Conservation (phyloP, 1,140 invertebrate species). For the Cydia strobilella region DNA sequence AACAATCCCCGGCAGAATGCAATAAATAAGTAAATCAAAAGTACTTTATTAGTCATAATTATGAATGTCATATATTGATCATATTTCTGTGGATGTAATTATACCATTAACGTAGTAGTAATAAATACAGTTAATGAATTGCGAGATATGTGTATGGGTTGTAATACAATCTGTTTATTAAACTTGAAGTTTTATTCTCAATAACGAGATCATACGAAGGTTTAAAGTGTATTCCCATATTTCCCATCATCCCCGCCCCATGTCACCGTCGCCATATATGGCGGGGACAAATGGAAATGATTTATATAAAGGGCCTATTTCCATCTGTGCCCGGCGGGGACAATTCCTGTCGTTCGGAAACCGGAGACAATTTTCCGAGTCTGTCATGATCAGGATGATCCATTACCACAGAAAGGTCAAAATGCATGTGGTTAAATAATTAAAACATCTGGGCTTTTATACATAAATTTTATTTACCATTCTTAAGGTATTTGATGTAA, state of each 20-base stretch:
- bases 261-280: too few species aligned
- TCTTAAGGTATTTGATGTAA: constrained; percentile 66
- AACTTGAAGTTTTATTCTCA: constrained; percentile 28
- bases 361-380: too few species aligned
- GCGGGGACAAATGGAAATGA: too few species aligned
- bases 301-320: too few species aligned
- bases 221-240: too few species aligned
- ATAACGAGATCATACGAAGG: background rate
- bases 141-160: constrained; percentile 33
- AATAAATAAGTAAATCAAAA: constrained; percentile 16
- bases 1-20: background rate
- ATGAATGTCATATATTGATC: constrained; percentile 22
- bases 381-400: too few species aligned
- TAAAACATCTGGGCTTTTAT: constrained; percentile 47
- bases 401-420: background rate
- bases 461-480: constrained; percentile 73
- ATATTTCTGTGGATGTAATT: constrained; percentile 31
- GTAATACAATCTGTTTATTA: constrained; percentile 38
- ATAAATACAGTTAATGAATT: constrained; percentile 21
- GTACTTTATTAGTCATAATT: constrained; percentile 12
- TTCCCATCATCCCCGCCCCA: too few species aligned
- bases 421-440: background rate
- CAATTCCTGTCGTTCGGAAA: too few species aligned
- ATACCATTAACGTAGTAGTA: constrained; percentile 29
- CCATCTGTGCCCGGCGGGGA: too few species aligned